Conservation (phyloP, 2,113 vertebrate species). For the Vombatus ursinus region DNA sequence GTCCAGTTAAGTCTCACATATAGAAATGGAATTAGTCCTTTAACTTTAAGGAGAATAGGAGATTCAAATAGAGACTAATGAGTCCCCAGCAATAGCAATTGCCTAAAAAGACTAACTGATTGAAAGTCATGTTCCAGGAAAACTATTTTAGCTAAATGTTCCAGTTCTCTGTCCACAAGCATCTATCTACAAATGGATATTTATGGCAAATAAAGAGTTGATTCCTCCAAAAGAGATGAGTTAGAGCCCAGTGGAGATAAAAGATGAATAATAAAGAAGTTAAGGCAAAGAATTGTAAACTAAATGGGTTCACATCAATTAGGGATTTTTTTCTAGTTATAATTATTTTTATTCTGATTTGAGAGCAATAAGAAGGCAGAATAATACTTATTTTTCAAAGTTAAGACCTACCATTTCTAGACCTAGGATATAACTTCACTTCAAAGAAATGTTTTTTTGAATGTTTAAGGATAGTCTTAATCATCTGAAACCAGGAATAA, state of each 20-base stretch:
- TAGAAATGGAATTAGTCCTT: background rate
- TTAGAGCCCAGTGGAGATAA: background rate
- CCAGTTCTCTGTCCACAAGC: background rate
- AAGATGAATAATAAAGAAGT: background rate
- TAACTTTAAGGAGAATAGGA: background rate
- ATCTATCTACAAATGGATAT: background rate
- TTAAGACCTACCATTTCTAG: background rate
- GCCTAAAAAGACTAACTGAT: background rate
- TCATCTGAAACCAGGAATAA: conserved; percentile 83
- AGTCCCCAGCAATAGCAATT: background rate
- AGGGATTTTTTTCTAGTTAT: background rate
- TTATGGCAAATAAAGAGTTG: background rate
- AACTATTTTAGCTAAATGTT: background rate
- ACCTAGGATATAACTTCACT: conserved; percentile 7
- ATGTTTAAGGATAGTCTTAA: conserved; percentile 69
- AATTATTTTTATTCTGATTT: conserved; percentile 60
- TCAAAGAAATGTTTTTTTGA: conserved; percentile 58
- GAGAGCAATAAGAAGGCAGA: conserved; percentile 18
- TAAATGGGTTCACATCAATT: background rate
- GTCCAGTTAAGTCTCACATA: background rate
- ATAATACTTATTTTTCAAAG: conserved; percentile 21
- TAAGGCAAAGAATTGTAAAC: background rate
- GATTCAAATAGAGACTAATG: background rate
- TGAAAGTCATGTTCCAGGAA: background rate
- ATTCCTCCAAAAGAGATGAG: background rate